phyloP scores from a whole-genome alignment of 1,140 invertebrate species.

The Armadillidium nasatum region DNA sequence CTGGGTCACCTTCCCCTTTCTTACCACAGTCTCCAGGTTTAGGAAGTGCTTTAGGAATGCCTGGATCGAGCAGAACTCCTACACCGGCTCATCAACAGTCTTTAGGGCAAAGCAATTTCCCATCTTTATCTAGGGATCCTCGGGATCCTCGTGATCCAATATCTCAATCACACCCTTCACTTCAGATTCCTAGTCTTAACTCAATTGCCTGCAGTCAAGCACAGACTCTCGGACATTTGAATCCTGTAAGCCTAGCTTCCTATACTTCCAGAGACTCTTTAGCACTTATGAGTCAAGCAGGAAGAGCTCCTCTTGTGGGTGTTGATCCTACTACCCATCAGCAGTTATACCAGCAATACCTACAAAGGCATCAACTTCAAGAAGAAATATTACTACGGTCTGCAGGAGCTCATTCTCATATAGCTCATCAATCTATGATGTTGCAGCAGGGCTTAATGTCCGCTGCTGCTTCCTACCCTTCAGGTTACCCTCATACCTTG shows the following conservation, averaged over 20 bases:
- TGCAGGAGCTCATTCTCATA: constrained; percentile 49
- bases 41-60: constrained; percentile 39
- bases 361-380: constrained; percentile 53
- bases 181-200: constrained; percentile 41
- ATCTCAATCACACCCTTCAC: constrained; percentile 41
- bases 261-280: constrained; percentile 51
- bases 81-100: constrained; percentile 44
- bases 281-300: constrained; percentile 49
- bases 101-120: constrained; percentile 39
- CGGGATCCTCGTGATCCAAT: constrained; percentile 41
- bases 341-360: constrained; percentile 64
- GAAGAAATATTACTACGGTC: constrained; percentile 55
- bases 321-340: constrained; percentile 50
- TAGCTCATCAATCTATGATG: constrained; percentile 48
- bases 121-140: constrained; percentile 35
- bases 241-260: constrained; percentile 52
- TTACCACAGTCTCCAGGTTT: constrained; percentile 42
- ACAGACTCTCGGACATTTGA: constrained; percentile 39
- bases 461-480: constrained; percentile 55
- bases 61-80: constrained; percentile 41
- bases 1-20: constrained; percentile 42
- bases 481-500: constrained; percentile 56
- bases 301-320: constrained; percentile 46
- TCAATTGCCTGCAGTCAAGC: constrained; percentile 41
- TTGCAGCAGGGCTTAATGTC: constrained; percentile 57